Evolutionary conservation across 1,140 invertebrate genomes (phyloP).

Genomic region (Drusus annulatus): DNA sequence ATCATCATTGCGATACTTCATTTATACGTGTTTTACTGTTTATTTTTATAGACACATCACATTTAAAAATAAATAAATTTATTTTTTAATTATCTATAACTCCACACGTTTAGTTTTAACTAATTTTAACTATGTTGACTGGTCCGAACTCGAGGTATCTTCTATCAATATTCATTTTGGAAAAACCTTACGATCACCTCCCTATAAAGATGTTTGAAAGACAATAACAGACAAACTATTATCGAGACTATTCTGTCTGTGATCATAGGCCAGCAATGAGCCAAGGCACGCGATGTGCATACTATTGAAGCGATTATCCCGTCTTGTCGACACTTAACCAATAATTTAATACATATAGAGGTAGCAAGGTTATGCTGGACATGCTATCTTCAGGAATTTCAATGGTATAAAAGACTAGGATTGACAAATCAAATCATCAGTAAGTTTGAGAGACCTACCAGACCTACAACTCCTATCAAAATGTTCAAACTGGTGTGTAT

Average conservation of each 20-base stretch:
- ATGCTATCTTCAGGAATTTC: not conserved
- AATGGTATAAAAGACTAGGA: slow-evolving; percentile 4
- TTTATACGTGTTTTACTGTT: too few relatives aligned
- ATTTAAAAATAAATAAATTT: too few relatives aligned
- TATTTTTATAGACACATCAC: too few relatives aligned
- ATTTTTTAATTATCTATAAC: too few relatives aligned
- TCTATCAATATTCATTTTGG: not conserved
- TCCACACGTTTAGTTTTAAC: too few relatives aligned
- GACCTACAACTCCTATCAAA: slow-evolving; percentile 8
- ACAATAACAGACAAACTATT: too few relatives aligned
- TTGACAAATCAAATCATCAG: not conserved
- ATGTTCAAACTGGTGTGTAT: slow-evolving; percentile 26
- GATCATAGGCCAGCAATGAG: not conserved
- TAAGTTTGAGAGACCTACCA: not conserved
- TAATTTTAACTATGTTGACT: too few relatives aligned
- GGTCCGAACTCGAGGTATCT: not conserved
- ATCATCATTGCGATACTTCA: too few relatives aligned
- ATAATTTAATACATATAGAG: not conserved
- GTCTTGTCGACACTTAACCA: not conserved
- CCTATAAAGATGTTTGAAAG: too few relatives aligned
- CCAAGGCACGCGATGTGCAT: slow-evolving; percentile 10
- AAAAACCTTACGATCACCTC: not conserved
- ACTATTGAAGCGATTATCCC: not conserved
- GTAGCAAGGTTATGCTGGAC: not conserved
- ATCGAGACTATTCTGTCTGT: too few relatives aligned